phyloP scores from a whole-genome alignment of 2,113 vertebrate species.

The Entomyzon cyanotis region DNA sequence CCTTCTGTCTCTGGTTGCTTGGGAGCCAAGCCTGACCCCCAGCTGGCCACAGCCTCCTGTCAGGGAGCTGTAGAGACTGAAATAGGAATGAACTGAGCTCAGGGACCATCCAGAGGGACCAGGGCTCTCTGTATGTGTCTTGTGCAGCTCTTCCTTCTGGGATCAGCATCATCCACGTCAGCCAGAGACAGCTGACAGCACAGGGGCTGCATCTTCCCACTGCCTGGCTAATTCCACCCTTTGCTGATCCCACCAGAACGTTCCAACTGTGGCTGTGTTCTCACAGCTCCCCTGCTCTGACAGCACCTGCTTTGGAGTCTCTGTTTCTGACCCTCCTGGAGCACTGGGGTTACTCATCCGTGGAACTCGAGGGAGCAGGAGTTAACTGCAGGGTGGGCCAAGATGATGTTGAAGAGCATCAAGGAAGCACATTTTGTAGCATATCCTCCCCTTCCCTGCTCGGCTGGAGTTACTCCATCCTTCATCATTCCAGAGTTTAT shows the following conservation, averaged over 20 bases:
- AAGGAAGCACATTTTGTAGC: not conserved
- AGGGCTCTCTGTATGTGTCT: not conserved
- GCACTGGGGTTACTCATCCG: not conserved
- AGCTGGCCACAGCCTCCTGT: not conserved
- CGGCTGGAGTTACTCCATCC: not conserved
- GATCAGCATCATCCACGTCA: not conserved
- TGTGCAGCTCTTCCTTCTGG: not conserved
- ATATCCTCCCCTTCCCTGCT: not conserved
- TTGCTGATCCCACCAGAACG: not conserved
- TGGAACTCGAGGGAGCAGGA: not conserved
- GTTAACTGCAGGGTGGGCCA: not conserved
- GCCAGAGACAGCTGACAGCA: not conserved
- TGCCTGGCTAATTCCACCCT: not conserved
- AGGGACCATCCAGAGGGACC: not conserved
- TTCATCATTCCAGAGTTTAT: not conserved
- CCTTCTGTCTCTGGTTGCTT: not conserved
- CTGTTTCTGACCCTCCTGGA: not conserved
- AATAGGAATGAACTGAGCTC: not conserved
- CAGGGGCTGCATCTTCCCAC: not conserved
- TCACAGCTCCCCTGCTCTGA: not conserved
- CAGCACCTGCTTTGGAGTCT: not conserved
- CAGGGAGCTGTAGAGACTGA: not conserved
- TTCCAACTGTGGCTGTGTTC: not conserved
- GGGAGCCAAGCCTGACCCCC: not conserved
- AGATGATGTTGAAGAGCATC: not conserved